phyloP scores from a whole-genome alignment of 1,140 invertebrate species.

The Caenorhabditis brenneri region DNA sequence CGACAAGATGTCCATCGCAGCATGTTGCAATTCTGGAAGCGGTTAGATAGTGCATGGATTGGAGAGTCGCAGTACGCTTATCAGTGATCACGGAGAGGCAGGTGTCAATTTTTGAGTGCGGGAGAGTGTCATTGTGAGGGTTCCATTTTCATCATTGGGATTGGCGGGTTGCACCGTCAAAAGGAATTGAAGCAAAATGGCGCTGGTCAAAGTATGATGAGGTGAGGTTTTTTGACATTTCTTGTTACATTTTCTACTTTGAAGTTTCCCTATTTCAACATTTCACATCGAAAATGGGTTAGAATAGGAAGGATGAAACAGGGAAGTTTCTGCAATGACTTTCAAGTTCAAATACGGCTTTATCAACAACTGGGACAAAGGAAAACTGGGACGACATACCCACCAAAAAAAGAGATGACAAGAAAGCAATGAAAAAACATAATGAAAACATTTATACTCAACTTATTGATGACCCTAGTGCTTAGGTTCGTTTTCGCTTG shows the following conservation, averaged over 20 bases:
- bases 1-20: conserved; percentile 35
- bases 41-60: background rate
- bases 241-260: conserved; percentile 8
- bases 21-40: conserved; percentile 38
- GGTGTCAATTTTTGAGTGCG: conserved; percentile 26
- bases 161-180: conserved; percentile 3
- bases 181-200: background rate
- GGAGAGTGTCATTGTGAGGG: conserved; percentile 21
- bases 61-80: conserved; percentile 13
- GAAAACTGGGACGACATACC: too few relatives aligned
- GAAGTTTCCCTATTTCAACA: background rate
- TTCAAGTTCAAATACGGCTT: too few relatives aligned
- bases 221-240: background rate
- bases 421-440: too few relatives aligned
- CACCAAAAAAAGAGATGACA: too few relatives aligned
- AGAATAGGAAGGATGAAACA: too few relatives aligned
- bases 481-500: too few relatives aligned
- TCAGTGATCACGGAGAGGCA: conserved; percentile 5
- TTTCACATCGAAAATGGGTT: background rate
- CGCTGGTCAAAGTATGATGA: conserved; percentile 2
- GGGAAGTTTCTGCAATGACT: too few relatives aligned
- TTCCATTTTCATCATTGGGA: conserved; percentile 23
- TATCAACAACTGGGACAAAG: too few relatives aligned
- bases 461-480: too few relatives aligned
- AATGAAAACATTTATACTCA: too few relatives aligned